Evolutionary conservation across 2,113 vertebrate species (phyloP).

Genomic region (Hyperopisus bebe): DNA sequence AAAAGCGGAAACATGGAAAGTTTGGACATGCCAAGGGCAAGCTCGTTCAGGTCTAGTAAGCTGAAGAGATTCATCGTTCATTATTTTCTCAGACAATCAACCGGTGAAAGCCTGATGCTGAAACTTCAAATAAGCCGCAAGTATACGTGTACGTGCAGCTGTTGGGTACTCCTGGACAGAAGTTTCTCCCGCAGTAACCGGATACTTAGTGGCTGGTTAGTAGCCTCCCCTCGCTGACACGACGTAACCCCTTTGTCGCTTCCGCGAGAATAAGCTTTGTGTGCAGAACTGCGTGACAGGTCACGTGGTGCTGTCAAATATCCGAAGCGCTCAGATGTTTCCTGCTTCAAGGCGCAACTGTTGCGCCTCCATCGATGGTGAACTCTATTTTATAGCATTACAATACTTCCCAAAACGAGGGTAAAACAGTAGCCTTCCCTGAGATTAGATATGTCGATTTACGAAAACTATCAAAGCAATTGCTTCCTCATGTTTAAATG

Average conservation of each 20-base stretch:
- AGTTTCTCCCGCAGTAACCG: background rate
- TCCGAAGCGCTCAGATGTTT: background rate
- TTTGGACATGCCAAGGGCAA: conserved; percentile 67
- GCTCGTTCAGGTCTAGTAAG: conserved; percentile 50
- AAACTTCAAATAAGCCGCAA: background rate
- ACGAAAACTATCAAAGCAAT: background rate
- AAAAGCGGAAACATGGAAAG: conserved; percentile 87
- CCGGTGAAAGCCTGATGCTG: background rate
- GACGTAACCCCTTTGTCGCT: background rate
- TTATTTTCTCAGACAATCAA: background rate
- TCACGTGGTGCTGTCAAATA: conserved; percentile 4
- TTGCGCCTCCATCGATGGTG: background rate
- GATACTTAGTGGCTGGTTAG: background rate
- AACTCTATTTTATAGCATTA: background rate
- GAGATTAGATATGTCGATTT: background rate
- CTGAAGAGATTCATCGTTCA: conserved; percentile 48
- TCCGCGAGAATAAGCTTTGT: background rate
- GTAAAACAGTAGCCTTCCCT: background rate
- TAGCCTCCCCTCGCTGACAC: background rate
- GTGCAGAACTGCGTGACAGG: background rate
- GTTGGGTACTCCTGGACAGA: background rate
- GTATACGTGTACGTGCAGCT: background rate
- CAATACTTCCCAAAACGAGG: background rate
- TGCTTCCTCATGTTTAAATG: background rate
- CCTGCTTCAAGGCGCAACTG: background rate